A percentile compares a stretch with the other conserved stretches of the same genome.
Evolutionary conservation across 2,888 invertebrate species (phyloP).

Genomic region (Stegana nigrithorax): DNA sequence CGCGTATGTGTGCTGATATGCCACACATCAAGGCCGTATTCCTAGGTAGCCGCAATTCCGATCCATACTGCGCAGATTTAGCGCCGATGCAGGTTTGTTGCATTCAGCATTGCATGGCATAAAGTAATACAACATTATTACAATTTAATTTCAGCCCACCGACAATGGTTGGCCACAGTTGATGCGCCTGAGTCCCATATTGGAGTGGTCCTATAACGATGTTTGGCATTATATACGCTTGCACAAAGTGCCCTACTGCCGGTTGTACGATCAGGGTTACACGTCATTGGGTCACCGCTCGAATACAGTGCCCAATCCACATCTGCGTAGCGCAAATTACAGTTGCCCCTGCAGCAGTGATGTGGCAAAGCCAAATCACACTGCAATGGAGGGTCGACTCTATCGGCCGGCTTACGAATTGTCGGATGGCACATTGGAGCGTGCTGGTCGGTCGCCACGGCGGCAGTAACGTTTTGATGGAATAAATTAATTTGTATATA

Average conservation of each 20-base stretch:
- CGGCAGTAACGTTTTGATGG: no score
- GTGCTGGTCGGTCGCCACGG: slow-evolving; percentile 59
- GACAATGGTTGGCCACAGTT: slow-evolving; percentile 92
- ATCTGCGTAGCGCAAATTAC: slow-evolving; percentile 68
- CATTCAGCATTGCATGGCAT: no score
- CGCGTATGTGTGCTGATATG: slow-evolving; percentile 72
- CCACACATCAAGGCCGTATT: slow-evolving; percentile 82
- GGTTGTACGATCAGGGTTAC: slow-evolving; percentile 89
- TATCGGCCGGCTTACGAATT: slow-evolving; percentile 81
- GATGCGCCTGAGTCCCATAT: slow-evolving; percentile 87
- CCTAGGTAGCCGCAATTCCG: slow-evolving; percentile 91
- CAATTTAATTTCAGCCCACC: slow-evolving; percentile 75
- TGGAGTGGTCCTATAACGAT: slow-evolving; percentile 92
- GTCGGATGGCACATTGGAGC: slow-evolving; percentile 54
- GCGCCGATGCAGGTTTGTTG: slow-evolving; percentile 77
- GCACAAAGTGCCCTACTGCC: slow-evolving; percentile 88
- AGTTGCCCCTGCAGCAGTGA: slow-evolving; percentile 61
- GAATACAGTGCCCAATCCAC: slow-evolving; percentile 85
- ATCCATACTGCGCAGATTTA: slow-evolving; percentile 82
- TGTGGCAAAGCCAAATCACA: no score
- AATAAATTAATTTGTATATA: no score
- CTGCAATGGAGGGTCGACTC: no score
- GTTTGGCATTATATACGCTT: slow-evolving; percentile 90
- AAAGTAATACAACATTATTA: no score
- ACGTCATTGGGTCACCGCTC: slow-evolving; percentile 87